These are phyloP conservation scores for Deroplatys truncata DNA, from an alignment of 2,888 invertebrate species.

Conservation along the genomic window DNA sequence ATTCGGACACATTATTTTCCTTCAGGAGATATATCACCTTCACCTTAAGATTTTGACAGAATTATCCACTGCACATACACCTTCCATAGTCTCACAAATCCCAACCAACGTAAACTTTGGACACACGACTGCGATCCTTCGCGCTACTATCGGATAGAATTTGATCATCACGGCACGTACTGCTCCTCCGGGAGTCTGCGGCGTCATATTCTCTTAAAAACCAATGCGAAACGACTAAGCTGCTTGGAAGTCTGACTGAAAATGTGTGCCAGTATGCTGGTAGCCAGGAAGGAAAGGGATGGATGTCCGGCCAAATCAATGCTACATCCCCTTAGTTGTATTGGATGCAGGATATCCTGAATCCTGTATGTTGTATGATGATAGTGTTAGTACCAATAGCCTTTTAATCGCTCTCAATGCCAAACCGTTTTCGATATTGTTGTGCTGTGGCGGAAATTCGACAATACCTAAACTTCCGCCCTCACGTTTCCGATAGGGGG, in stretches of 20 bases:
- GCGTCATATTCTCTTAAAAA: background rate
- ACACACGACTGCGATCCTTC: too few relatives aligned
- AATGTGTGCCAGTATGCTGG: background rate
- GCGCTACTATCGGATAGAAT: too few relatives aligned
- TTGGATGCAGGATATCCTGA: slow-evolving; percentile 29
- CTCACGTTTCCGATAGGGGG: background rate
- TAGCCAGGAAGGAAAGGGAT: slow-evolving; percentile 28
- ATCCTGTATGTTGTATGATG: slow-evolving; percentile 12
- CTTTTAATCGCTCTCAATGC: slow-evolving; percentile 26
- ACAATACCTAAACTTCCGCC: slow-evolving; percentile 21
- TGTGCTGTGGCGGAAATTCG: slow-evolving; percentile 24
- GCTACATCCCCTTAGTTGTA: slow-evolving; percentile 25
- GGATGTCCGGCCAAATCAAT: slow-evolving; percentile 29
- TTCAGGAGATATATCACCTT: too few relatives aligned
- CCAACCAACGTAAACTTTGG: too few relatives aligned
- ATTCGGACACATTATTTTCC: too few relatives aligned
- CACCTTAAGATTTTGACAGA: too few relatives aligned
- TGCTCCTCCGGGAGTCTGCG: background rate
- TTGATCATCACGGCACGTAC: background rate
- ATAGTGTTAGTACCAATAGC: background rate
- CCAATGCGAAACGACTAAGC: background rate
- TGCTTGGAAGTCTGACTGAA: background rate
- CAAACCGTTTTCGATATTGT: slow-evolving; percentile 22
- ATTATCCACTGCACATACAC: too few relatives aligned
- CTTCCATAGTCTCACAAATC: too few relatives aligned